phyloP scores from a whole-genome alignment of 2,113 vertebrate species.

The Chamaea fasciata region DNA sequence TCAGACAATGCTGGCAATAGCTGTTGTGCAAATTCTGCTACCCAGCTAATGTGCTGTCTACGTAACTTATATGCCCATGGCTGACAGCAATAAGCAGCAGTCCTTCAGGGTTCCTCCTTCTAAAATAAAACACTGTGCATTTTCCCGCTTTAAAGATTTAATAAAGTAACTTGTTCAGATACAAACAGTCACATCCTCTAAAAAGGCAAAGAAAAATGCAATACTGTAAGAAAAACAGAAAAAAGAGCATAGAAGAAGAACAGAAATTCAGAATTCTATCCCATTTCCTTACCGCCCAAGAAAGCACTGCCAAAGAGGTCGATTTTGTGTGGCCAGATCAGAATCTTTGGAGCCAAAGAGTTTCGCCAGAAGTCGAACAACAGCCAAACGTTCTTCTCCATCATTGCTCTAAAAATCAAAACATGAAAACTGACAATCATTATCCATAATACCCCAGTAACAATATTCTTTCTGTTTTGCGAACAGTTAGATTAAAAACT shows the following conservation, averaged over 20 bases:
- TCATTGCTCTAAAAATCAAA: constrained; percentile 87
- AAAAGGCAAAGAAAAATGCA: not conserved
- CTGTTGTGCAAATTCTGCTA: not conserved
- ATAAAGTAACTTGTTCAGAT: not conserved
- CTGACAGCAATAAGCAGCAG: not conserved
- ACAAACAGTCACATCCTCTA: not conserved
- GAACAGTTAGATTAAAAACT: not conserved
- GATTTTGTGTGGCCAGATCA: constrained; percentile 94
- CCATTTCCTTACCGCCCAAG: constrained; percentile 84
- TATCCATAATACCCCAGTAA: not conserved
- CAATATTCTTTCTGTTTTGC: not conserved
- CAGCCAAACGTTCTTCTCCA: constrained; percentile 94
- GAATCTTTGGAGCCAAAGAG: constrained; percentile 98
- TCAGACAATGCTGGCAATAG: not conserved
- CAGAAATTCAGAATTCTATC: not conserved
- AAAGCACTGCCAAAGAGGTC: constrained; percentile 98
- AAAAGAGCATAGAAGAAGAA: not conserved
- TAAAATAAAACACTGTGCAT: not conserved
- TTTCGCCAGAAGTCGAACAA: constrained; percentile 94
- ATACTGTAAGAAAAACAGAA: not conserved
- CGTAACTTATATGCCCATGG: not conserved
- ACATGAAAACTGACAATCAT: not conserved
- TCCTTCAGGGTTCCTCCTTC: not conserved
- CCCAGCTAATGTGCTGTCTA: not conserved
- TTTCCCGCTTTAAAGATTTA: not conserved